phyloP scores from a whole-genome alignment of 2,113 vertebrate species.

The Stomatorhinus ivindoensis region DNA sequence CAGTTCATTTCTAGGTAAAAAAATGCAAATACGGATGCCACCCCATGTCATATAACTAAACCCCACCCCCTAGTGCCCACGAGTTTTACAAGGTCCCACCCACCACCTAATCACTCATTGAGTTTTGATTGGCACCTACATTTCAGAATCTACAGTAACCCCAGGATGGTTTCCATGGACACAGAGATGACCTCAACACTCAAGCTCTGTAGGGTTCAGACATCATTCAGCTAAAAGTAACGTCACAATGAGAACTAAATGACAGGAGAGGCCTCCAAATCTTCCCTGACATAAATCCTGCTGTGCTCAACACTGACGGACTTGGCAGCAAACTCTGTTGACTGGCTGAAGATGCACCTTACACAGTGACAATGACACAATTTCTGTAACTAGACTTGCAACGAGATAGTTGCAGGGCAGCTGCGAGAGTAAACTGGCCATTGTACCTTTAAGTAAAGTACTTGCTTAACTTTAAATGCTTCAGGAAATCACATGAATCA shows the following conservation, averaged over 20 bases:
- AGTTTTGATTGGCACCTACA: neutral
- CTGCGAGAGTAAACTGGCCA: neutral
- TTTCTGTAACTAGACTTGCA: neutral
- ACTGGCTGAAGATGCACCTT: neutral
- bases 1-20: neutral
- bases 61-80: neutral
- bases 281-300: conserved; percentile 25
- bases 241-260: neutral
- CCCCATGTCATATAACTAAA: neutral
- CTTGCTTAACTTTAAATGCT: neutral
- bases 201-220: neutral
- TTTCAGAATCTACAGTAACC: neutral
- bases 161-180: neutral
- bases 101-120: neutral
- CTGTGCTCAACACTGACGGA: neutral
- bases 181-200: neutral
- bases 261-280: neutral
- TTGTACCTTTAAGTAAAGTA: neutral
- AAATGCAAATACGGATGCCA: neutral
- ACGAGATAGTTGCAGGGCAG: neutral
- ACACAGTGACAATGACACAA: neutral
- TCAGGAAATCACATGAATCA: neutral
- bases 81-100: neutral
- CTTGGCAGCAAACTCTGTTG: neutral
- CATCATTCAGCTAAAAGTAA: neutral